A percentile compares a stretch with the other conserved stretches of the same genome.
Conservation (phyloP, 2,113 vertebrate genomes). For the Dicerorhinus sumatrensis region DNA sequence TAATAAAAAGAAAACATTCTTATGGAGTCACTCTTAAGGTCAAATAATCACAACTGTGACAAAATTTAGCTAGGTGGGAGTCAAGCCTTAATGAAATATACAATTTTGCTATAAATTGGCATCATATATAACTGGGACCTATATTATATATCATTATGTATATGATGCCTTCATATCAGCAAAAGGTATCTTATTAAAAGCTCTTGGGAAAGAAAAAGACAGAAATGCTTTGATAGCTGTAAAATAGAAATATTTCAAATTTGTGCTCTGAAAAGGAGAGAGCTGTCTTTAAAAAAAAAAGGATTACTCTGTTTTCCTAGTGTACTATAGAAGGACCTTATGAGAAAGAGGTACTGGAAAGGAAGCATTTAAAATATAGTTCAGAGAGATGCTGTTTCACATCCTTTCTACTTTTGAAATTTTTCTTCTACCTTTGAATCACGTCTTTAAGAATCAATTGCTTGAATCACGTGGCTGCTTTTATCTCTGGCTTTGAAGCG, state of each 20-base stretch:
- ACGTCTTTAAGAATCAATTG: slow-evolving; percentile 85
- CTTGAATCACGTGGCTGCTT: slow-evolving; percentile 79
- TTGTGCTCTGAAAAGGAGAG: slow-evolving; percentile 63
- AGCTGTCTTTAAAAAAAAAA: slow-evolving; percentile 64
- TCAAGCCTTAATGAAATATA: slow-evolving; percentile 41
- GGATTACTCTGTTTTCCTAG: slow-evolving; percentile 80
- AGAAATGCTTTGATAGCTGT: slow-evolving; percentile 77
- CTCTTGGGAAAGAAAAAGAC: neutral
- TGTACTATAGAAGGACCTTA: slow-evolving; percentile 69
- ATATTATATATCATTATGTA: neutral
- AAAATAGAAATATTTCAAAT: slow-evolving; percentile 82
- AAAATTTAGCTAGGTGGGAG: slow-evolving; percentile 55
- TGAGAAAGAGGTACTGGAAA: slow-evolving; percentile 72
- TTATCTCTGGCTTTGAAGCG: slow-evolving; percentile 84
- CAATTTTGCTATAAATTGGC: slow-evolving; percentile 68
- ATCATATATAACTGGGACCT: neutral
- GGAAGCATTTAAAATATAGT: slow-evolving; percentile 83
- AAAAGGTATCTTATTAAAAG: slow-evolving; percentile 35
- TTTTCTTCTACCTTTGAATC: slow-evolving; percentile 84
- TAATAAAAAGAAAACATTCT: slow-evolving; percentile 56
- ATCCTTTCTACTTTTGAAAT: slow-evolving; percentile 80
- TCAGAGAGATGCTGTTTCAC: slow-evolving; percentile 75
- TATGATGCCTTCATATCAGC: neutral
- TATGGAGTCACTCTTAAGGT: slow-evolving; percentile 28
- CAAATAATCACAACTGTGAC: slow-evolving; percentile 69